Percentiles rank a stretch among this genome's conserved stretches.
Conservation (phyloP, 2,113 vertebrate species). For the Odontophorus gujanensis region DNA sequence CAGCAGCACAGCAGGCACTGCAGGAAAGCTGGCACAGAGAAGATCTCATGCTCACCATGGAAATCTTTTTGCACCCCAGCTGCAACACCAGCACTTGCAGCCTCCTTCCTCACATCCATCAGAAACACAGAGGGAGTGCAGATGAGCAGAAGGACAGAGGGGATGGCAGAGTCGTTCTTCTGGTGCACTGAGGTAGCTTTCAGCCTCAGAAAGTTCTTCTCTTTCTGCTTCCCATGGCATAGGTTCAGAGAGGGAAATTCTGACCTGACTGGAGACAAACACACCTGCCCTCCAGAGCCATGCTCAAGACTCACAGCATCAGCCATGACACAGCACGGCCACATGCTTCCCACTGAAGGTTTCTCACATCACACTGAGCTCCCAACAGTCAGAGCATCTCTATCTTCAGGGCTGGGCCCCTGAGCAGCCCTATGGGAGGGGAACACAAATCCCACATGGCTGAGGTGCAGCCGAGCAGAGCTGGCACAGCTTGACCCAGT, state of each 20-base stretch:
- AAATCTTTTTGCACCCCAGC: slow-evolving; percentile 20
- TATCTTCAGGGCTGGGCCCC: background rate
- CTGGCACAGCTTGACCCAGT: background rate
- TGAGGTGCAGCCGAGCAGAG: background rate
- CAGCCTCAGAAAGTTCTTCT: background rate
- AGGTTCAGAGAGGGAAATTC: background rate
- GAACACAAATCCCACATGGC: background rate
- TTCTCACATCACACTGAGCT: too few relatives aligned
- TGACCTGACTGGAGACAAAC: background rate
- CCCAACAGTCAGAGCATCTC: background rate
- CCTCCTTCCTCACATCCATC: background rate
- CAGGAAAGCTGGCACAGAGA: background rate
- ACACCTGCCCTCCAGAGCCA: background rate
- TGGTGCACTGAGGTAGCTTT: background rate
- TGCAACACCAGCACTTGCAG: background rate
- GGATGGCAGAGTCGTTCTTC: background rate
- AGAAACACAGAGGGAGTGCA: background rate
- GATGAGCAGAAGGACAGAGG: slow-evolving; percentile 44
- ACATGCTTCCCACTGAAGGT: too few relatives aligned
- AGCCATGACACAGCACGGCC: too few relatives aligned
- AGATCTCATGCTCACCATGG: background rate
- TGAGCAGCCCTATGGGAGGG: background rate
- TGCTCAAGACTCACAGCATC: background rate
- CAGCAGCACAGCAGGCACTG: background rate
- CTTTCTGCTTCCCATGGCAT: background rate